phyloP scores from a whole-genome alignment of 2,888 invertebrate genomes.

The Leucophenga maculata region DNA sequence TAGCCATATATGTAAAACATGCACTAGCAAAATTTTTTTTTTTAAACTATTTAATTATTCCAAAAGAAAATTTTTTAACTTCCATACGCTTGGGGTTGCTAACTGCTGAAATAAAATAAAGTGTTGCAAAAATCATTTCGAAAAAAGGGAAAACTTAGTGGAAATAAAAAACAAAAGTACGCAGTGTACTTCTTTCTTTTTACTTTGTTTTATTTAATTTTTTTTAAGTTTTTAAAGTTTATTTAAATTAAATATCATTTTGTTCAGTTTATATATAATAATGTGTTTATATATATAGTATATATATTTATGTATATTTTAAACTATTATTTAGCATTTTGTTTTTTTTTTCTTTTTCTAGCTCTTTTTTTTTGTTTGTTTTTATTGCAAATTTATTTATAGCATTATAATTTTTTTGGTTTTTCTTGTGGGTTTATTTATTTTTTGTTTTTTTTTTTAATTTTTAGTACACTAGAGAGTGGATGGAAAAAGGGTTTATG shows the following conservation, averaged over 20 bases:
- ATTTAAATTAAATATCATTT: too few species aligned
- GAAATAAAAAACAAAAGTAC: too few species aligned
- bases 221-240: slow-evolving; percentile 41
- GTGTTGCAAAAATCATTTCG: slow-evolving; percentile 24
- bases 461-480: slow-evolving; percentile 43
- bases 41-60: slow-evolving; percentile 46
- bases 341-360: slow-evolving; percentile 44
- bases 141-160: neutral
- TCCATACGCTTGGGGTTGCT: slow-evolving; percentile 11
- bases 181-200: slow-evolving; percentile 14
- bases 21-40: slow-evolving; percentile 49
- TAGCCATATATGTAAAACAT: slow-evolving; percentile 51
- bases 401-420: slow-evolving; percentile 43
- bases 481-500: slow-evolving; percentile 52
- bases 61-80: slow-evolving; percentile 28
- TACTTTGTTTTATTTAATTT: slow-evolving; percentile 42
- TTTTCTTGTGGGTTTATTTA: slow-evolving; percentile 30
- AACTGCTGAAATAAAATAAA: slow-evolving; percentile 33
- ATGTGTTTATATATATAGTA: slow-evolving; percentile 43
- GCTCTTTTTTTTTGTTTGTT: slow-evolving; percentile 47
- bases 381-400: slow-evolving; percentile 43
- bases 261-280: slow-evolving; percentile 19
- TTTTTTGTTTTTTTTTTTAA: slow-evolving; percentile 27
- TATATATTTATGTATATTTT: slow-evolving; percentile 48
- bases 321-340: slow-evolving; percentile 57